Evolutionary conservation across 2,113 vertebrate species (phyloP).

Genomic region (Gracilinanus agilis): DNA sequence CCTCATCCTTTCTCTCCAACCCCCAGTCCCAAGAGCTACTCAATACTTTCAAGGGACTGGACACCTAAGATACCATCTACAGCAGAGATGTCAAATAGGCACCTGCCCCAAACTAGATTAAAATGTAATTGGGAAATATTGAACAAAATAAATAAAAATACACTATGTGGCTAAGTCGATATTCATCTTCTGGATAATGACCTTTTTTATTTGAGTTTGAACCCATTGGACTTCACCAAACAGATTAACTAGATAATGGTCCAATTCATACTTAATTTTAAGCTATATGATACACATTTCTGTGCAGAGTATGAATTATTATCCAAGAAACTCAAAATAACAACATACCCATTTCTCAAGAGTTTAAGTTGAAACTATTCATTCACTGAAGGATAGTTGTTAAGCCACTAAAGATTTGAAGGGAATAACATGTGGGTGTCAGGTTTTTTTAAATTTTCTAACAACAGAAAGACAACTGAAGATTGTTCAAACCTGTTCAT

Average conservation of each 20-base stretch:
- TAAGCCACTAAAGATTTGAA: constrained; percentile 54
- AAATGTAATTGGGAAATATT: neutral
- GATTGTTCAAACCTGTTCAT: constrained; percentile 58
- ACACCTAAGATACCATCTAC: neutral
- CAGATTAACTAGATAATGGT: constrained; percentile 42
- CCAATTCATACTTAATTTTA: constrained; percentile 28
- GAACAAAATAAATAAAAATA: neutral
- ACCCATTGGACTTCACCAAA: neutral
- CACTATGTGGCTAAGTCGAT: neutral
- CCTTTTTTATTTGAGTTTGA: neutral
- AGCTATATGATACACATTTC: constrained; percentile 47
- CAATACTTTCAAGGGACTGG: neutral
- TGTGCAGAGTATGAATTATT: constrained; percentile 6
- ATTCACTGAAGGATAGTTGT: constrained; percentile 31
- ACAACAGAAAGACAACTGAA: constrained; percentile 51
- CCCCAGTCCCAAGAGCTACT: neutral
- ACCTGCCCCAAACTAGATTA: neutral
- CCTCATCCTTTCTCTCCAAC: neutral
- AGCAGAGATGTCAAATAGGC: neutral
- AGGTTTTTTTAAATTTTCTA: constrained; percentile 66
- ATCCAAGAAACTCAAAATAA: constrained; percentile 18
- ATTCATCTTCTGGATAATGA: neutral
- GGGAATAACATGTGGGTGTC: constrained; percentile 57
- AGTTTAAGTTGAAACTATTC: constrained; percentile 46
- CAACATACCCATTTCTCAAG: constrained; percentile 3